Evolutionary conservation across 1,140 invertebrate genomes (phyloP).

Genomic region (Mamestra configurata): DNA sequence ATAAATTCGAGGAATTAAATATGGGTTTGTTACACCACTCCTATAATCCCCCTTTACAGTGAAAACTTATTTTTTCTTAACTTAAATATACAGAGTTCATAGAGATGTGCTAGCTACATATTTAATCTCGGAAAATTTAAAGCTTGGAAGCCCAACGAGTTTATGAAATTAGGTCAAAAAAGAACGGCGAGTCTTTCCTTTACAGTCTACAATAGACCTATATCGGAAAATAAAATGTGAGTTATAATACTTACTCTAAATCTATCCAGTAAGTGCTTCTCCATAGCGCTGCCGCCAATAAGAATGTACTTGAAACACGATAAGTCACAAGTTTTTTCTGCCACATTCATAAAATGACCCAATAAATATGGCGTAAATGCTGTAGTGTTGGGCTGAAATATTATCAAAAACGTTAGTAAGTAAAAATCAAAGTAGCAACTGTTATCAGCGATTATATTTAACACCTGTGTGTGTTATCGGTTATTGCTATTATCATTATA

Average conservation of each 20-base stretch:
- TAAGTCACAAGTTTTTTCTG: slow-evolving; percentile 66
- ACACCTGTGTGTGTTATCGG: slow-evolving; percentile 22
- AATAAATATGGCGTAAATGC: slow-evolving; percentile 67
- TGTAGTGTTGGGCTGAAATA: slow-evolving; percentile 66
- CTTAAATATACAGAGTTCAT: not conserved
- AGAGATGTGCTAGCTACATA: slow-evolving; percentile 6
- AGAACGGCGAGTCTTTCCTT: not conserved
- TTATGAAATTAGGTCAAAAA: slow-evolving; percentile 3
- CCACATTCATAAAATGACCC: slow-evolving; percentile 64
- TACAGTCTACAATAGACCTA: not conserved
- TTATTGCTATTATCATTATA: slow-evolving; percentile 23
- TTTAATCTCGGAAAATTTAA: slow-evolving; percentile 8
- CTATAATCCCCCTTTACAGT: not conserved
- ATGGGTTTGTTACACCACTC: too few relatives aligned
- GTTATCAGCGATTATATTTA: not conserved
- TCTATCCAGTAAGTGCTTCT: slow-evolving; percentile 62
- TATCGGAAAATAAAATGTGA: slow-evolving; percentile 7
- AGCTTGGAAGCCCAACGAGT: not conserved
- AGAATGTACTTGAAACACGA: slow-evolving; percentile 67
- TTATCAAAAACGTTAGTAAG: slow-evolving; percentile 31
- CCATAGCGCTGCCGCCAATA: slow-evolving; percentile 64
- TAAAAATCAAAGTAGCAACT: slow-evolving; percentile 6
- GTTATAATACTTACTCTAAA: slow-evolving; percentile 57
- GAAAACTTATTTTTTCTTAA: not conserved
- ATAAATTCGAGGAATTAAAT: too few relatives aligned